Evolutionary conservation across 2,888 invertebrate species (phyloP).

Genomic region (Eristalis tenax): DNA sequence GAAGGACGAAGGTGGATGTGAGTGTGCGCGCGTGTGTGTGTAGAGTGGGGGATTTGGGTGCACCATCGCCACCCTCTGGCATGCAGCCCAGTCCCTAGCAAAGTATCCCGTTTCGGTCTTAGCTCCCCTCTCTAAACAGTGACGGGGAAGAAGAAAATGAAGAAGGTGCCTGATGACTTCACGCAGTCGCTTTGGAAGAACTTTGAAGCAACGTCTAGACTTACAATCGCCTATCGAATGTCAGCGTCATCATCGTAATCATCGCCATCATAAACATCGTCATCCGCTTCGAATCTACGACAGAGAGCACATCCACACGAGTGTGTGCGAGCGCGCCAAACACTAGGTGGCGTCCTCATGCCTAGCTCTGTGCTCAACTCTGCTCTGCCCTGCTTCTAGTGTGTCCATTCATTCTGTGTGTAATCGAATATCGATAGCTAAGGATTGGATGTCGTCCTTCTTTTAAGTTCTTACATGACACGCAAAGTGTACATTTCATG

Average conservation of each 20-base stretch:
- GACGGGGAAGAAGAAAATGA: not conserved
- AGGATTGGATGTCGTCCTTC: constrained; percentile 80
- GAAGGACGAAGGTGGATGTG: not conserved
- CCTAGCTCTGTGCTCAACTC: constrained; percentile 40
- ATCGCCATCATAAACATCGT: constrained; percentile 21
- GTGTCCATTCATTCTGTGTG: constrained; percentile 71
- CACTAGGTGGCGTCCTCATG: constrained; percentile 60
- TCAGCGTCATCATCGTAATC: constrained; percentile 65
- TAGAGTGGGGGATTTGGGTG: constrained; percentile 28
- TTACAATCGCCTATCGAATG: constrained; percentile 76
- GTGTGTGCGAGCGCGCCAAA: constrained; percentile 7
- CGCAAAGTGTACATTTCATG: constrained; percentile 57
- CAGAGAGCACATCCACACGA: constrained; percentile 12
- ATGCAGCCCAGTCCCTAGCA: constrained; percentile 51
- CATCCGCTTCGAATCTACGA: constrained; percentile 24
- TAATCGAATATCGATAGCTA: constrained; percentile 81
- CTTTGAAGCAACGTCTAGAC: constrained; percentile 76
- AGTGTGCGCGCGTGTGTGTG: not conserved
- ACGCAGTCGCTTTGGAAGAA: constrained; percentile 73
- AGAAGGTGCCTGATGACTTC: constrained; percentile 48
- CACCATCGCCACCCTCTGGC: constrained; percentile 20
- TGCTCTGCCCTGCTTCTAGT: constrained; percentile 30
- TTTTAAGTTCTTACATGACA: constrained; percentile 76
- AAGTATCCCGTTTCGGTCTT: constrained; percentile 59
- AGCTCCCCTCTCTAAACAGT: not conserved